Evolutionary conservation across 1,140 invertebrate genomes (phyloP).

Genomic region (Drosophila ficusphila): DNA sequence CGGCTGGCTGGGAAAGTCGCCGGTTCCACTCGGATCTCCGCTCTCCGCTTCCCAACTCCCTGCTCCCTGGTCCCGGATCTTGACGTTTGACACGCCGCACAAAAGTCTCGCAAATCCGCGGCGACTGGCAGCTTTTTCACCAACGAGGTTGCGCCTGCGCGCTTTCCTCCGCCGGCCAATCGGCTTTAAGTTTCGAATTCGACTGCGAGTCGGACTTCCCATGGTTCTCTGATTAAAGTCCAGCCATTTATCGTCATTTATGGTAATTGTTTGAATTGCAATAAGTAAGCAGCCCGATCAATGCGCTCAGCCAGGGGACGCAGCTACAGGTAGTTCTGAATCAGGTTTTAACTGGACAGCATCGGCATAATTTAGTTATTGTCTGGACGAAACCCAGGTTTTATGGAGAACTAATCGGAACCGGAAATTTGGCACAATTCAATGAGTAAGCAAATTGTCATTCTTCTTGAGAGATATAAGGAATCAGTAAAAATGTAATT

Average conservation of each 20-base stretch:
- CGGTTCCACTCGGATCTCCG: slow-evolving; percentile 44
- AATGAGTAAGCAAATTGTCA: background rate
- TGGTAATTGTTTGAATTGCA: slow-evolving; percentile 66
- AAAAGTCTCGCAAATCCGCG: slow-evolving; percentile 44
- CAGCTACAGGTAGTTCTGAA: slow-evolving; percentile 15
- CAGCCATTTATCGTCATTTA: slow-evolving; percentile 71
- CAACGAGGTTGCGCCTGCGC: slow-evolving; percentile 43
- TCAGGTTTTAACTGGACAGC: background rate
- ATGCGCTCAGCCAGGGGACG: slow-evolving; percentile 10
- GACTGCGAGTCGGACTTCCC: slow-evolving; percentile 5
- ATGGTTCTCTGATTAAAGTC: slow-evolving; percentile 62
- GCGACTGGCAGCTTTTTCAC: slow-evolving; percentile 26
- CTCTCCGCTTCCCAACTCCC: too few relatives aligned
- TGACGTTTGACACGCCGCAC: slow-evolving; percentile 72
- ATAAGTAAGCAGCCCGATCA: slow-evolving; percentile 40
- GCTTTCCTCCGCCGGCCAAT: slow-evolving; percentile 19
- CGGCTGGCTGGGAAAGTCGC: slow-evolving; percentile 55
- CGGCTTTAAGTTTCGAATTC: slow-evolving; percentile 3
- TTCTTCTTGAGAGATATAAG: too few relatives aligned
- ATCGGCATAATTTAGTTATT: background rate
- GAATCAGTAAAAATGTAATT: too few relatives aligned
- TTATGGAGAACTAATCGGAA: background rate
- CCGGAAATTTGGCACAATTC: background rate
- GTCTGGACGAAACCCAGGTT: background rate
- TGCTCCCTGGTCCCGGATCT: slow-evolving; percentile 32